A percentile compares a stretch with the other conserved stretches of the same genome.
phyloP scores from a whole-genome alignment of 2,797 vertebrate genomes.

The Danio jaintianensis region DNA sequence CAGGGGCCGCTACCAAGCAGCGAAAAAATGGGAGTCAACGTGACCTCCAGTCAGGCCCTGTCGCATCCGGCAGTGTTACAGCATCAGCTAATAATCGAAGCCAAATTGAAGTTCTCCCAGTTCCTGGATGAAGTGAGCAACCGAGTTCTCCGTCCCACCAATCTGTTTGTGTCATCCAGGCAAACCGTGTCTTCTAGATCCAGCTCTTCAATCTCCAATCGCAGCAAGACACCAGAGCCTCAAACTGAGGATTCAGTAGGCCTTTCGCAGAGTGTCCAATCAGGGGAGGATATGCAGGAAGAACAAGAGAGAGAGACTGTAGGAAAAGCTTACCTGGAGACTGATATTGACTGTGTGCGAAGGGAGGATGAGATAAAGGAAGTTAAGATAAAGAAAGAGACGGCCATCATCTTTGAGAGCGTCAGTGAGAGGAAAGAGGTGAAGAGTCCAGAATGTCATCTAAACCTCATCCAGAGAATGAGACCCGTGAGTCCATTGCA shows the following conservation, averaged over 20 bases:
- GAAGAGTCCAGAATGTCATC: slow-evolving; percentile 64
- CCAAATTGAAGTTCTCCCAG: slow-evolving; percentile 86
- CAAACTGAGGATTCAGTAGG: neutral
- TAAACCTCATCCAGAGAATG: slow-evolving; percentile 59
- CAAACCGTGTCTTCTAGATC: slow-evolving; percentile 4
- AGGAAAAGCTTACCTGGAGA: slow-evolving; percentile 69
- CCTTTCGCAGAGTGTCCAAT: slow-evolving; percentile 4
- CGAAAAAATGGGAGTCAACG: slow-evolving; percentile 61
- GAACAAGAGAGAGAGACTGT: slow-evolving; percentile 63
- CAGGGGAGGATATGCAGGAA: slow-evolving; percentile 59
- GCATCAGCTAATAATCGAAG: slow-evolving; percentile 70
- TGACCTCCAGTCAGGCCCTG: slow-evolving; percentile 46
- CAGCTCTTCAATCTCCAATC: slow-evolving; percentile 10
- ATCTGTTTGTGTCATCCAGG: slow-evolving; percentile 74
- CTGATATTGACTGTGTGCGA: slow-evolving; percentile 71
- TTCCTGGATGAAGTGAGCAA: slow-evolving; percentile 88
- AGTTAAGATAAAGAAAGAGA: slow-evolving; percentile 53
- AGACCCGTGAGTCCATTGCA: slow-evolving; percentile 58
- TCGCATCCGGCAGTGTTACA: slow-evolving; percentile 61
- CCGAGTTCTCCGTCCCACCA: slow-evolving; percentile 80
- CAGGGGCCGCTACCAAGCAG: slow-evolving; percentile 59
- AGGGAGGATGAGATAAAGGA: slow-evolving; percentile 60
- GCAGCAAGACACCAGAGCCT: slow-evolving; percentile 32
- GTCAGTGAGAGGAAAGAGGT: slow-evolving; percentile 23
- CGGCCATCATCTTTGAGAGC: slow-evolving; percentile 8